A percentile compares a stretch with the other conserved stretches of the same genome.
Evolutionary conservation across 2,888 invertebrate genomes (phyloP).

Genomic region (Strigamia maritima): DNA sequence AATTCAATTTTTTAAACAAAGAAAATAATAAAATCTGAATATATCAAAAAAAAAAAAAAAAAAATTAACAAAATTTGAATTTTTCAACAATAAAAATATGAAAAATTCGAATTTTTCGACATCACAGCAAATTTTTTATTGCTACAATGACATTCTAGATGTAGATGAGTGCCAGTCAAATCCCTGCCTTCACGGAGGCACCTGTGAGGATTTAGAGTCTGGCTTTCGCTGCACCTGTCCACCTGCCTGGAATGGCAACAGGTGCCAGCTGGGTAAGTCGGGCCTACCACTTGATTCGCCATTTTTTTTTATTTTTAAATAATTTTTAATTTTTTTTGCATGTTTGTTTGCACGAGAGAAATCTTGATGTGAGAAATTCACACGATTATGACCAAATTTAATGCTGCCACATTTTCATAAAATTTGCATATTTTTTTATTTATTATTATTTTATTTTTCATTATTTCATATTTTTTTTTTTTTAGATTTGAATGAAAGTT

Average conservation of each 20-base stretch:
- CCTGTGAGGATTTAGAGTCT: conserved; percentile 51
- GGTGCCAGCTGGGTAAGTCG: conserved; percentile 50
- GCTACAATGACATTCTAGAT: conserved; percentile 47
- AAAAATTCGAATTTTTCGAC: neutral
- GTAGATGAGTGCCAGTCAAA: conserved; percentile 52
- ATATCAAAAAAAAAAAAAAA: too few relatives aligned
- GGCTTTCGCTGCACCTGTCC: conserved; percentile 51
- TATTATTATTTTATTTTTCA: neutral
- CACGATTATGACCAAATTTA: conserved; percentile 3
- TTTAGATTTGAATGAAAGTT: too few relatives aligned
- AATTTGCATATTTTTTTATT: neutral
- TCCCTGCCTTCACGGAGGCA: conserved; percentile 52
- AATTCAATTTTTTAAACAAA: too few relatives aligned
- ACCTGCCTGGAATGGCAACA: conserved; percentile 52
- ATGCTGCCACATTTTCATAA: neutral
- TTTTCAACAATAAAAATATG: neutral
- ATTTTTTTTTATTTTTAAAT: conserved; percentile 7
- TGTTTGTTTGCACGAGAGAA: neutral
- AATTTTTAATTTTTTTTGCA: neutral
- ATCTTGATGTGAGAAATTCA: neutral
- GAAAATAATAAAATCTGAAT: too few relatives aligned
- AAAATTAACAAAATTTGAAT: neutral
- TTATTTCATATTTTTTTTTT: neutral
- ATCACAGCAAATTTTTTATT: conserved; percentile 21
- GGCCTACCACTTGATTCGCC: neutral